Conservation (phyloP, 1,140 invertebrate genomes). For the Heterodera carotae region DNA sequence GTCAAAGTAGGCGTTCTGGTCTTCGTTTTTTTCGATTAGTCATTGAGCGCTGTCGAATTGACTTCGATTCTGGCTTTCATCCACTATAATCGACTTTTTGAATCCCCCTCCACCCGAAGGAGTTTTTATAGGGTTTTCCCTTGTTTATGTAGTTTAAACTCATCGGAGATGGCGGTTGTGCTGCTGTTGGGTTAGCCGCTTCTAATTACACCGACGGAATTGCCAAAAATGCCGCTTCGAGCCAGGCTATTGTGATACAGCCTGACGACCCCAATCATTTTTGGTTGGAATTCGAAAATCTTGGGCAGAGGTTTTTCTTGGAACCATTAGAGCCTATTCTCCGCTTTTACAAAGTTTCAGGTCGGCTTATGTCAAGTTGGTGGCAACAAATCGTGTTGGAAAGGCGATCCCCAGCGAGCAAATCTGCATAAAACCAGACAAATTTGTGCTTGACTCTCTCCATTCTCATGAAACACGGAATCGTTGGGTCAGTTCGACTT, state of each 20-base stretch:
- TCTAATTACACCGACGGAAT: slow-evolving; percentile 19
- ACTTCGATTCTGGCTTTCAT: too few relatives aligned
- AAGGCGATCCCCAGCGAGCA: slow-evolving; percentile 17
- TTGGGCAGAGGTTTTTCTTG: slow-evolving; percentile 17
- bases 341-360: background rate
- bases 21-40: too few relatives aligned
- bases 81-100: too few relatives aligned
- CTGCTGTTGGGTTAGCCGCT: background rate
- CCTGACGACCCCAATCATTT: slow-evolving; percentile 18
- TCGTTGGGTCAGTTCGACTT: background rate
- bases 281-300: slow-evolving; percentile 28
- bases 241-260: slow-evolving; percentile 12
- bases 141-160: slow-evolving; percentile 10
- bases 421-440: slow-evolving; percentile 13
- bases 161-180: slow-evolving; percentile 12
- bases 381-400: slow-evolving; percentile 11
- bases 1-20: too few relatives aligned
- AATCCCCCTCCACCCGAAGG: background rate
- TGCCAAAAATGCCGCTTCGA: slow-evolving; percentile 13
- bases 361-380: slow-evolving; percentile 9
- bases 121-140: background rate
- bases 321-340: too few relatives aligned
- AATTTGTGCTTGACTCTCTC: slow-evolving; percentile 12
- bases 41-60: too few relatives aligned
- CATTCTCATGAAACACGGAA: background rate